Conservation (phyloP, 2,888 invertebrate species). For the Pristionchus exspectatus region DNA sequence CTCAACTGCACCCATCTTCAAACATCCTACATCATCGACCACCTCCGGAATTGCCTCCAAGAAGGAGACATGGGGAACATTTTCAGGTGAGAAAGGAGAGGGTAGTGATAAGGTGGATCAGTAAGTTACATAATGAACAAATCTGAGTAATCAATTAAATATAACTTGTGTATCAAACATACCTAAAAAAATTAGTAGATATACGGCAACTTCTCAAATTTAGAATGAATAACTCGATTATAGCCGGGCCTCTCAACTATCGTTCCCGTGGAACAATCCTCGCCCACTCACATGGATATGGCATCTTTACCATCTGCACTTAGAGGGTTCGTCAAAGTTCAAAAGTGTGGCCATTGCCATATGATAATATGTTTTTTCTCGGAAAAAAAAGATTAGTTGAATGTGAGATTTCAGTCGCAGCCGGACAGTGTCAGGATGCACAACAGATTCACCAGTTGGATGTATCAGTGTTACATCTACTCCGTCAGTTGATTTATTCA, state of each 20-base stretch:
- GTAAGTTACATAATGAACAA: too few relatives aligned
- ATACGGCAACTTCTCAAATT: not conserved
- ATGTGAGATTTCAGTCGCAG: conserved; percentile 14
- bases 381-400: not conserved
- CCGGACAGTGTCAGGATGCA: conserved; percentile 30
- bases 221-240: not conserved
- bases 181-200: not conserved
- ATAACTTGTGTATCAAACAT: not conserved
- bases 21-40: too few relatives aligned
- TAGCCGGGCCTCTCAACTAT: conserved; percentile 26
- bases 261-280: conserved; percentile 39
- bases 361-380: not conserved
- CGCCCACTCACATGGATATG: conserved; percentile 17
- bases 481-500: not conserved
- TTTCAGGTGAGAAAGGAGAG: not conserved
- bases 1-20: conserved; percentile 16
- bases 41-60: conserved; percentile 43
- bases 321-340: not conserved
- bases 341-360: too few relatives aligned
- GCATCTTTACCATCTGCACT: not conserved
- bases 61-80: conserved; percentile 29
- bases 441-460: conserved; percentile 17
- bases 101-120: not conserved
- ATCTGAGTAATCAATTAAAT: not conserved
- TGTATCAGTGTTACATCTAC: not conserved